A percentile compares a stretch with the other conserved stretches of the same genome.
Conservation (phyloP, 2,113 vertebrate genomes). For the Leptobrachium ailaonicum region DNA sequence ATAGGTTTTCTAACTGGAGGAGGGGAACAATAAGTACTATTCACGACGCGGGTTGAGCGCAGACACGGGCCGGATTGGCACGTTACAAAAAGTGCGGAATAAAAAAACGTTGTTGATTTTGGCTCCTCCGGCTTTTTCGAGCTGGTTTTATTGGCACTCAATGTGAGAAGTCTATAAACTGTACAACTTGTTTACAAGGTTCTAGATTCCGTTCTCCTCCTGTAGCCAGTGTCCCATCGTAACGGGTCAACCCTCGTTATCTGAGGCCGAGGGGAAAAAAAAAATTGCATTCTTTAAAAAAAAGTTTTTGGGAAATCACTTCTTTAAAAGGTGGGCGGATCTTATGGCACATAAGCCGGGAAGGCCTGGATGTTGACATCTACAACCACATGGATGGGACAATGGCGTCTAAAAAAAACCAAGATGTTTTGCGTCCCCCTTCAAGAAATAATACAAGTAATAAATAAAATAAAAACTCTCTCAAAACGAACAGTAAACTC, state of each 20-base stretch:
- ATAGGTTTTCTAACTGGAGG: not conserved
- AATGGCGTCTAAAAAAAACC: not conserved
- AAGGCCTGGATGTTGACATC: not conserved
- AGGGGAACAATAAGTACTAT: not conserved
- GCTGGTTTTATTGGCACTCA: not conserved
- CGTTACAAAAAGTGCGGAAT: not conserved
- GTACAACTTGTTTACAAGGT: not conserved
- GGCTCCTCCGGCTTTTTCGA: not conserved
- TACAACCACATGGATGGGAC: not conserved
- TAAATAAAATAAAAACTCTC: conserved; percentile 40
- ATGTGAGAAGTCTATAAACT: not conserved
- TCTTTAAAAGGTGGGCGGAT: too few relatives aligned
- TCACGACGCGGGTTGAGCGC: not conserved
- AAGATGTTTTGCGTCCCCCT: not conserved
- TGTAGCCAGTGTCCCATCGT: not conserved
- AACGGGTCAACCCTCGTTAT: too few relatives aligned
- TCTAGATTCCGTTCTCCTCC: not conserved
- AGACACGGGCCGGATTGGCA: not conserved
- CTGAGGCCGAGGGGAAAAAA: not conserved
- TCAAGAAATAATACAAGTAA: not conserved
- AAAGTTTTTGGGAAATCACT: too few relatives aligned
- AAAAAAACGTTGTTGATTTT: not conserved
- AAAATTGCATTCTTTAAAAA: not conserved
- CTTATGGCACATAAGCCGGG: too few relatives aligned
- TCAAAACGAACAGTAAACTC: conserved; percentile 11